Evolutionary conservation across 2,113 vertebrate genomes (phyloP), one percentile per base, ranked within the genome.

Genomic region (Haplotaxodon microlepis): DNA sequence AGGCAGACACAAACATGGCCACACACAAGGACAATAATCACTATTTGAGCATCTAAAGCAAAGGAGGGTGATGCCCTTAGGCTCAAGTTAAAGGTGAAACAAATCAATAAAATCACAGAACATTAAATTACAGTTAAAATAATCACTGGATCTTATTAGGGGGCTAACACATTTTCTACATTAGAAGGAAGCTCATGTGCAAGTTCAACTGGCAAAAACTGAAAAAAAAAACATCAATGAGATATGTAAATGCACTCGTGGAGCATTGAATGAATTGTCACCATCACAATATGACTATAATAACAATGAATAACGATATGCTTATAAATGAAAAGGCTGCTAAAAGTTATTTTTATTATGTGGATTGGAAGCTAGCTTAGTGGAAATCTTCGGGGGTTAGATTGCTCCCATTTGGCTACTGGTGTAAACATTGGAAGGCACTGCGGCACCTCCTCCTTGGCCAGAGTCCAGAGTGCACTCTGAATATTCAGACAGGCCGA

Each of bases 401-500:
- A 79, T 45, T 83, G 88, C 83, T 93, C 89, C 90, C 88, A 83
- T 90, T 92, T 90, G 91, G 53, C 81, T 81, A 42, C n/a, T 84
- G 89, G 66, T 84, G 90, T 89, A 92, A 94, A 94, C 88, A 93
- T 38, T 88, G 85, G 87, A 92, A 85, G 69, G 82, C 71, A 80
- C 31, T 40, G 78, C 86, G 38, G 89, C 82, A 85, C 78, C 87
- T 82, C 88, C 84, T 88, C 27, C 59, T 92, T 91, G 91, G 90
- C 88, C 83, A 5, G 81, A 69, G 79, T 84, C 90, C 90, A 91
- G 82, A 88, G 78, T 88, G 82, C 83, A 83, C 76, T 82, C 59
- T 86, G 54, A 88, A 86, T 86, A 90, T 86, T 91, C 85, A 93
- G 83, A 88, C 19, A 89, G 89, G 89, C 81, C 3, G 53, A 87